phyloP scores from a whole-genome alignment of 2,888 invertebrate genomes.

The Phlogophora meticulosa region DNA sequence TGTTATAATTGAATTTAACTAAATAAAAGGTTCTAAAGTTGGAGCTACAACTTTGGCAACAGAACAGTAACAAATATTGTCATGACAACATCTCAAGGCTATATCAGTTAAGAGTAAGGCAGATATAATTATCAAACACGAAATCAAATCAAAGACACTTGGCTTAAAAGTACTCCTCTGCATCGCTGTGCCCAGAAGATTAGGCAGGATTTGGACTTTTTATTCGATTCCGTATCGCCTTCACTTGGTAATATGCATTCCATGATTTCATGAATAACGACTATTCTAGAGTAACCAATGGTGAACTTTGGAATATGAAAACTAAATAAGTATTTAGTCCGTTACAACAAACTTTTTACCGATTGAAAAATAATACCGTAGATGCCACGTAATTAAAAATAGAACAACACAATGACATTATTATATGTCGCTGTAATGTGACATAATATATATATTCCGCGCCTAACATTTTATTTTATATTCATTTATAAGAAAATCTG shows the following conservation, averaged over 20 bases:
- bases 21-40: too few species aligned
- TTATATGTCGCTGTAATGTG: slow-evolving; percentile 49
- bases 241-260: too few species aligned
- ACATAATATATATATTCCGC: slow-evolving; percentile 56
- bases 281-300: too few species aligned
- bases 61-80: too few species aligned
- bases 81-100: too few species aligned
- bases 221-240: background rate
- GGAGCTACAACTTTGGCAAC: too few species aligned
- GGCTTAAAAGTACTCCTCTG: too few species aligned
- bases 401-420: slow-evolving; percentile 61
- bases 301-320: slow-evolving; percentile 9
- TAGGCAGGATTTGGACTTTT: background rate
- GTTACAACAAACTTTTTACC: slow-evolving; percentile 27
- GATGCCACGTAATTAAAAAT: slow-evolving; percentile 61
- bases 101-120: too few species aligned
- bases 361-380: slow-evolving; percentile 33
- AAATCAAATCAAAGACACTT: too few species aligned
- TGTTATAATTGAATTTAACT: too few species aligned
- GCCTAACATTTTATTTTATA: slow-evolving; percentile 52
- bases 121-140: too few species aligned
- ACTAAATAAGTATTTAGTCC: background rate
- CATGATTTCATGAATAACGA: background rate
- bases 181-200: background rate
- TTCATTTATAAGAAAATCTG: slow-evolving; percentile 39